These are phyloP conservation scores for Umimayanthus kanabou DNA, from an alignment of 92 coral and sea anemone genomes.

Conservation along the genomic window DNA sequence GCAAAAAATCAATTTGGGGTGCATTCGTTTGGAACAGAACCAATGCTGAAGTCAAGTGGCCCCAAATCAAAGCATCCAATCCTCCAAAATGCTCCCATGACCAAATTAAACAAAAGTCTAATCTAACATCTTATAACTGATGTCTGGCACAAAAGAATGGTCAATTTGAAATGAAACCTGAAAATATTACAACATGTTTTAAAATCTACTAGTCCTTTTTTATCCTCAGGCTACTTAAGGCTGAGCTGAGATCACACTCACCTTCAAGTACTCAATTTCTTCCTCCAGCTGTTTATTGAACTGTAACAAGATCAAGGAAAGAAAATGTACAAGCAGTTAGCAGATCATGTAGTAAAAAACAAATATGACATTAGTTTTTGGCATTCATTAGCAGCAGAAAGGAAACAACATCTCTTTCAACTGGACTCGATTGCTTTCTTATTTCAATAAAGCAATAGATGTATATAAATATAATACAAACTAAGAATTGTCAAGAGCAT, in stretches of 20 bases:
- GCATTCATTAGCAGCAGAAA: not conserved
- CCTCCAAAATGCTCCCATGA: too few species aligned
- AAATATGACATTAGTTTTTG: not conserved
- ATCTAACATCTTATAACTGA: too few species aligned
- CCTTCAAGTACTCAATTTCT: constrained; percentile 97
- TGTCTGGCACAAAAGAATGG: not conserved
- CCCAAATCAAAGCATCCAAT: not conserved
- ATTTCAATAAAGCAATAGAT: too few species aligned
- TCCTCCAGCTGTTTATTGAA: constrained; percentile 96
- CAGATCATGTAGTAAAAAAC: not conserved
- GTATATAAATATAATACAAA: too few species aligned
- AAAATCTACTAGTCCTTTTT: not conserved
- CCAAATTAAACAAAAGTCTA: too few species aligned
- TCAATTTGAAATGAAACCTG: not conserved
- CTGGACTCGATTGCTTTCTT: too few species aligned
- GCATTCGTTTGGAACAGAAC: not conserved
- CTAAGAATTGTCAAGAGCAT: too few species aligned
- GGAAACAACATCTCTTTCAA: too few species aligned
- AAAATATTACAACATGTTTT: too few species aligned
- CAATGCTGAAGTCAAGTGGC: not conserved
- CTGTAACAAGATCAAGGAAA: constrained; percentile 40
- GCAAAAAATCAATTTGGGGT: not conserved
- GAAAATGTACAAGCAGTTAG: not conserved
- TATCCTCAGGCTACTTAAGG: not conserved
- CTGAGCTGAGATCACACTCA: constrained; percentile 6